These are phyloP conservation scores for Ridgeia piscesae DNA, from an alignment of 1,140 invertebrate species.

Conservation along the genomic window DNA sequence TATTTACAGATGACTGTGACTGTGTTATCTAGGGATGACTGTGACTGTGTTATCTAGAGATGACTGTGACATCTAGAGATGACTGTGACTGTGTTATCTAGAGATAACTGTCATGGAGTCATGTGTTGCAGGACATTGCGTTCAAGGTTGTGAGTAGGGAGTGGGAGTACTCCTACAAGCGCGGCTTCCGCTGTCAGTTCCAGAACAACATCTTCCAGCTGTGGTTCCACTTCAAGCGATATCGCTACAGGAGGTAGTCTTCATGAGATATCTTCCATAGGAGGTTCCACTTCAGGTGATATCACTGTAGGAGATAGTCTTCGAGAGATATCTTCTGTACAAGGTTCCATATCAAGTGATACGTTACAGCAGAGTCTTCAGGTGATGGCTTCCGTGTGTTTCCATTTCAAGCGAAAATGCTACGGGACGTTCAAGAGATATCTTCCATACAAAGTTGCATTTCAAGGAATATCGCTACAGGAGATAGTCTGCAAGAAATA, in stretches of 20 bases:
- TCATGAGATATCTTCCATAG: slow-evolving; percentile 99
- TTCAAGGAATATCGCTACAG: slow-evolving; percentile 97
- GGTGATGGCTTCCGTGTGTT: slow-evolving; percentile 99
- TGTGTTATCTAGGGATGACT: too few species aligned
- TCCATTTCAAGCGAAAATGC: slow-evolving; percentile 56
- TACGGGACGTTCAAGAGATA: too few species aligned
- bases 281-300: slow-evolving; percentile 99
- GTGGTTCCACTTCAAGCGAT: slow-evolving; percentile 99
- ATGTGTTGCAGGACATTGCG: slow-evolving; percentile 79
- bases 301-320: slow-evolving; percentile 95
- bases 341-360: slow-evolving; percentile 98
- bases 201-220: slow-evolving; percentile 99
- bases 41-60: too few species aligned
- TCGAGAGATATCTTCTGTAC: slow-evolving; percentile 99
- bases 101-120: background rate
- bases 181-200: slow-evolving; percentile 97
- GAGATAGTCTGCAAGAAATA: slow-evolving; percentile 98
- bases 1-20: too few species aligned
- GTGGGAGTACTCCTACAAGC: slow-evolving; percentile 99
- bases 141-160: slow-evolving; percentile 99
- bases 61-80: too few species aligned
- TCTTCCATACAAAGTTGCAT: slow-evolving; percentile 61
- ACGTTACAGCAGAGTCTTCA: slow-evolving; percentile 96
- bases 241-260: slow-evolving; percentile 96
- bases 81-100: too few species aligned